Evolutionary conservation across 2,888 invertebrate genomes (phyloP).

Genomic region (Trichogramma dendrolimi): DNA sequence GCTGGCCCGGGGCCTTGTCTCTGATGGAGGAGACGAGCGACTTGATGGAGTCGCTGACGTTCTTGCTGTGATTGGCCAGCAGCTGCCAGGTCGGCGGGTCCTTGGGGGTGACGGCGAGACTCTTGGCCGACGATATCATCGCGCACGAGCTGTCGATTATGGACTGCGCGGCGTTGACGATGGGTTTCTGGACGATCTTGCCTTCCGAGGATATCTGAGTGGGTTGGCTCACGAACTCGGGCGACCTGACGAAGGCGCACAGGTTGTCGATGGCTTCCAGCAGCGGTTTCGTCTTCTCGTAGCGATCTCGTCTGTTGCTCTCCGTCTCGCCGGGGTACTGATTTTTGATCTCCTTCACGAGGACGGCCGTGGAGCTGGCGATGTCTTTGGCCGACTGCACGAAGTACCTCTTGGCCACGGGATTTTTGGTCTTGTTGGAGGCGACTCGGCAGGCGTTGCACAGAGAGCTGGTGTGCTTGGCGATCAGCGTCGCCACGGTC

Average conservation of each 20-base stretch:
- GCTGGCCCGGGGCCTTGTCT: conserved; percentile 94
- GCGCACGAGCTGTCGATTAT: conserved; percentile 82
- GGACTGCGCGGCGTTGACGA: conserved; percentile 73
- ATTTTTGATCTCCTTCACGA: conserved; percentile 92
- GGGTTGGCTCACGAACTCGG: conserved; percentile 89
- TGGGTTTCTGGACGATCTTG: conserved; percentile 78
- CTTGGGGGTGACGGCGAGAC: conserved; percentile 80
- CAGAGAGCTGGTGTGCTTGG: conserved; percentile 91
- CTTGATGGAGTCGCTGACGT: conserved; percentile 95
- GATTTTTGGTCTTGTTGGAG: conserved; percentile 83
- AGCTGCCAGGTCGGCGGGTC: conserved; percentile 94
- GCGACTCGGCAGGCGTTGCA: conserved; percentile 94
- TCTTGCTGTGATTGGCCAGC: conserved; percentile 89
- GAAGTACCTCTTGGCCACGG: conserved; percentile 91
- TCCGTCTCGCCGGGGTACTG: conserved; percentile 80
- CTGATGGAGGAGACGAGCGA: conserved; percentile 86
- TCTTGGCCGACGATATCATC: conserved; percentile 88
- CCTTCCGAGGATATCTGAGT: conserved; percentile 87
- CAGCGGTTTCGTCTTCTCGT: conserved; percentile 77
- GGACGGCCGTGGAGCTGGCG: conserved; percentile 88
- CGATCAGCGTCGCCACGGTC: conserved; percentile 88
- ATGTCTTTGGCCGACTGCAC: conserved; percentile 97
- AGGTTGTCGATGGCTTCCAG: conserved; percentile 87
- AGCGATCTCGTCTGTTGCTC: conserved; percentile 68
- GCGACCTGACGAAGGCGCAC: conserved; percentile 82